phyloP scores from a whole-genome alignment of 2,797 vertebrate species.

The Argyrosomus regius region DNA sequence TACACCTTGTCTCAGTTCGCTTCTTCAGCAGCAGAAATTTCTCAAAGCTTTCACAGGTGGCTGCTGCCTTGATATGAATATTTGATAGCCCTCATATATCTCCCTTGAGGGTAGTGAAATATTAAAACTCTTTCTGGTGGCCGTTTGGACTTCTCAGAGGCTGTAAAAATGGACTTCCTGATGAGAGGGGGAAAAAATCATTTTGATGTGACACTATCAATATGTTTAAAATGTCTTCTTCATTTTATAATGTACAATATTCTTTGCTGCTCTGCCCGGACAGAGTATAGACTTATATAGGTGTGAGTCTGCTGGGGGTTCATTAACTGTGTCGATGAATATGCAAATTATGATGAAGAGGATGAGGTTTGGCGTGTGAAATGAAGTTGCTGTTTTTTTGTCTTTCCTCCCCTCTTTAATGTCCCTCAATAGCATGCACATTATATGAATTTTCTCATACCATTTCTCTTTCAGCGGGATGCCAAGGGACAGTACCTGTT shows the following conservation, averaged over 20 bases:
- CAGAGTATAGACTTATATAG: background rate
- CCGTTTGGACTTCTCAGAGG: conserved; percentile 57
- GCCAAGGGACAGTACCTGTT: conserved; percentile 97
- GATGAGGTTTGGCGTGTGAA: background rate
- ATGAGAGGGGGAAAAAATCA: background rate
- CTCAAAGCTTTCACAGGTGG: conserved; percentile 77
- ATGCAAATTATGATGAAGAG: conserved; percentile 4
- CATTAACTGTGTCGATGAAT: conserved; percentile 23
- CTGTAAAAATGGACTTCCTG: conserved; percentile 34
- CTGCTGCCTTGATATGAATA: conserved; percentile 80
- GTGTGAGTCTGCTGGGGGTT: conserved; percentile 13
- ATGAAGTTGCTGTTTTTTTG: background rate
- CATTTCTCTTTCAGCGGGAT: conserved; percentile 89
- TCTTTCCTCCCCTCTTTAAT: background rate
- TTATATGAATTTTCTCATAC: background rate
- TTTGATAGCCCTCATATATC: conserved; percentile 80
- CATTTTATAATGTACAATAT: background rate
- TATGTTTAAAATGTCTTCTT: conserved; percentile 18
- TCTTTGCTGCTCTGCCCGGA: background rate
- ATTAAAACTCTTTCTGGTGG: conserved; percentile 79
- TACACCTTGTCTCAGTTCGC: conserved; percentile 55
- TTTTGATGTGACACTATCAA: conserved; percentile 11
- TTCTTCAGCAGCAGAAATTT: conserved; percentile 65
- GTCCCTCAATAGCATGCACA: background rate
- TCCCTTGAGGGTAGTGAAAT: conserved; percentile 81